Evolutionary conservation across 1,140 invertebrate species (phyloP), one percentile per base, ranked within the genome.

Genomic region (Panagrolaimus sp.): DNA sequence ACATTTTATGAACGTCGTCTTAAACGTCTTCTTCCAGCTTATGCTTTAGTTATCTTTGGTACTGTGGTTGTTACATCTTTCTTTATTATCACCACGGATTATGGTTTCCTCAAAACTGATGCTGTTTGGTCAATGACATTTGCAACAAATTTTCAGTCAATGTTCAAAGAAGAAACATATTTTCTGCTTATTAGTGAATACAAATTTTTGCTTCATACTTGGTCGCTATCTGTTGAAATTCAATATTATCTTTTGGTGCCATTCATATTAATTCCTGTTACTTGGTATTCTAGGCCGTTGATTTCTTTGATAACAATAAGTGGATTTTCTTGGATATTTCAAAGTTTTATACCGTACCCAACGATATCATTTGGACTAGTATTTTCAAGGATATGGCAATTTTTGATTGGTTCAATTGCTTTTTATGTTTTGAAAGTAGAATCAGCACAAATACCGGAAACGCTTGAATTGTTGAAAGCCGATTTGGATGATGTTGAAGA

Each of bases 241-340:
- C 65, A 66, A 57, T 66, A 31, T 16, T 66, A 66, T 57, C 23
- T 51, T 0, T 8, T 16, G 38, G 65, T 20, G 14, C 65, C 66
- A 9, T 71, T 74, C 27, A 64, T 71, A 27, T 70, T 75, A 1
- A 57, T 47, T n/a, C 57, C 71, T 8, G 51, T 75, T 13, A 16
- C 13, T 2, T 25, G n/a, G 27, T 25, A 27, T 57, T 0, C 9
- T 4, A 20, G 8, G 2, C 51, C 51, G 0, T 4, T 57, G n/a
- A n/a, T 57, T n/a, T 13, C 51, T 11, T 20, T 11, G 20, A 16
- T 11, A 5, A 23, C 27, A 20, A 4, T 57, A 11, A 16, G 1
- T 2, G 51, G 13, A 25, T 27, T 57, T 3, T 20, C 14, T 25
- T 57, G 20, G n/a, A 27, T 27, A 1, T 57, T 57, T 8, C 51